Evolutionary conservation across 2,888 invertebrate genomes (phyloP).

Genomic region (Chironomus riparius): DNA sequence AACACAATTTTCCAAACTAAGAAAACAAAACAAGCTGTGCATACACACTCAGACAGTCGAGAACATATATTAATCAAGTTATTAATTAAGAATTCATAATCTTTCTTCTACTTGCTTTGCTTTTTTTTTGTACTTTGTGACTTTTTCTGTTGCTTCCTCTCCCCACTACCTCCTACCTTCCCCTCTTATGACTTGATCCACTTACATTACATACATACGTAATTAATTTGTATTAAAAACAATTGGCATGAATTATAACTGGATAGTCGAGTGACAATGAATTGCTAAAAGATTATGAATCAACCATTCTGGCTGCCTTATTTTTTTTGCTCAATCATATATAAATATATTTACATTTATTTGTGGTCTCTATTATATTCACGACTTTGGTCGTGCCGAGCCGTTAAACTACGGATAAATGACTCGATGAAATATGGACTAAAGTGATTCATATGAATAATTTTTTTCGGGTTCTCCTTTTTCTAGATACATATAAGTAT

Average conservation of each 20-base stretch:
- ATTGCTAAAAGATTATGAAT: background rate
- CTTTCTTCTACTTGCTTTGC: background rate
- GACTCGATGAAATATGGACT: too few relatives aligned
- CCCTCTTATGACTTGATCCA: background rate
- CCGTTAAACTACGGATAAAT: too few relatives aligned
- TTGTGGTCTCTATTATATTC: too few relatives aligned
- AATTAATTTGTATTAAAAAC: slow-evolving; percentile 4
- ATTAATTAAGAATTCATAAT: slow-evolving; percentile 25
- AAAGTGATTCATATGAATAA: too few relatives aligned
- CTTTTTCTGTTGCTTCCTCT: background rate
- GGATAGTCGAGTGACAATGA: background rate
- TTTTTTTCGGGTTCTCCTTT: too few relatives aligned
- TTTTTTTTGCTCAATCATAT: too few relatives aligned
- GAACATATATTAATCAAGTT: slow-evolving; percentile 8
- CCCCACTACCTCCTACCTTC: too few relatives aligned
- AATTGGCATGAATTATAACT: background rate
- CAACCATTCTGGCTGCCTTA: background rate
- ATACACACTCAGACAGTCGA: background rate
- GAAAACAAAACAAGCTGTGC: background rate
- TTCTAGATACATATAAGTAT: too few relatives aligned
- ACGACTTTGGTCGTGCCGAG: too few relatives aligned
- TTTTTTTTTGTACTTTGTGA: background rate
- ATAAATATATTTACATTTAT: too few relatives aligned
- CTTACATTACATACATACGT: slow-evolving; percentile 16
- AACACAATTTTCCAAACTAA: too few relatives aligned